Evolutionary conservation across 1,140 invertebrate genomes (phyloP), one percentile per base, ranked within the genome.

Genomic region (Achatina immaculata): DNA sequence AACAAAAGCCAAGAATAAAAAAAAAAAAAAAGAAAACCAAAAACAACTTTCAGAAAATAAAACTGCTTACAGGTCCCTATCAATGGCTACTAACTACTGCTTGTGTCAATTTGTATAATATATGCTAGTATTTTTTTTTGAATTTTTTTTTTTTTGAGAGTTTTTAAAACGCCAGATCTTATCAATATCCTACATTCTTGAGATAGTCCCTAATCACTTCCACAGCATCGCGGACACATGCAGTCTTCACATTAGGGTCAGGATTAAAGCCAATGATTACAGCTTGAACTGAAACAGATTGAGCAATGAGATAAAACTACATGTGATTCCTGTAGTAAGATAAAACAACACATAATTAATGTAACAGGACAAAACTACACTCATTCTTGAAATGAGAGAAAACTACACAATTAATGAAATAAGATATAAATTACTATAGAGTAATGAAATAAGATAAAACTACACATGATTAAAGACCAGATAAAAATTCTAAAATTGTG

Each of bases 231-330:
- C 71, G 42, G 16, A 73, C 71, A 43, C 48, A 45, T 1, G 71
- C 71, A 6, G 71, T 48, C 71, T 73, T 73, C 28, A 51, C 28
- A 28, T 73, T 43, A n/a, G 71, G 21, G 34, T 73, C 71, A 3
- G 71, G 71, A 21, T 73, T 73, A 73, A 73, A 73, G 4, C 71
- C 71, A 28, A 73, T 51, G 43, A 73, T 73, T 6, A 43, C 45
- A 28, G 71, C 42, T 73, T 73, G 71, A 28, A 1, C 71, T 73
- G 71, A 34, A 73, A 73, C 4, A 73, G 28, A 73, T 24, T 66
- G n/a, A n/a, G n/a, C n/a, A n/a, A n/a, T n/a, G n/a, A n/a, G n/a
- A n/a, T n/a, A n/a, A n/a, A n/a, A n/a, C n/a, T n/a, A n/a, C n/a
- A n/a, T n/a, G n/a, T n/a, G n/a, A n/a, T n/a, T n/a, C n/a, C n/a